Evolutionary conservation across 2,888 invertebrate genomes (phyloP), one percentile per base, ranked within the genome.

Genomic region (Mythimna ferrago): DNA sequence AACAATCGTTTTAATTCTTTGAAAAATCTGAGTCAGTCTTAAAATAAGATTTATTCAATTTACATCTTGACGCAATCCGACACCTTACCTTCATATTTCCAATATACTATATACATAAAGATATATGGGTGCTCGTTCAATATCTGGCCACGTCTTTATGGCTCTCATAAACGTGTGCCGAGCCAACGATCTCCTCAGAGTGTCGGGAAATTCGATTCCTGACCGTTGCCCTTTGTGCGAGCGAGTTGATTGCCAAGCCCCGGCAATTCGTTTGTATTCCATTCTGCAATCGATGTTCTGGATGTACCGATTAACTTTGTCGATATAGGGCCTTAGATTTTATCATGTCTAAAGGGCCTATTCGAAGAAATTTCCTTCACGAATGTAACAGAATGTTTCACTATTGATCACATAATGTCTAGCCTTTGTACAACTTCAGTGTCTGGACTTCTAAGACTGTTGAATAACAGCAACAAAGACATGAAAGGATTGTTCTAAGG

Each of bases 111-210:
- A 80, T 76, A 85, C 76, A 79, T 85, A 85, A 81, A 74, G 64
- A 88, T 81, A 78, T 75, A 83, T 83, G 80, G 67, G 75, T 78
- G 77, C 74, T 79, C 80, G 85, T 91, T 89, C 89, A 91, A 92
- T 92, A 92, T 93, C 91, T 90, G 89, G 87, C 90, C 90, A 90
- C 91, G 91, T 91, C 89, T 93, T 93, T 93, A 93, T 89, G 93
- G 91, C 87, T 78, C 81, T 89, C 92, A 88, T 94, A 93, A 93
- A 93, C 86, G 88, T 88, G 86, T 71, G 84, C 87, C 81, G 80
- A 82, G 86, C 85, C 84, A 85, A 86, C 89, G 89, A 91, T 89
- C 90, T 89, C 90, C 88, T 87, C 90, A 84, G 83, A 88, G 89
- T 89, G 90, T 91, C 92, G 91, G 87, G 92, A 90, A 93, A 93